Base-by-base conservation (phyloP, 2,888 invertebrate species). In the Nymphalis c-album region DNA sequence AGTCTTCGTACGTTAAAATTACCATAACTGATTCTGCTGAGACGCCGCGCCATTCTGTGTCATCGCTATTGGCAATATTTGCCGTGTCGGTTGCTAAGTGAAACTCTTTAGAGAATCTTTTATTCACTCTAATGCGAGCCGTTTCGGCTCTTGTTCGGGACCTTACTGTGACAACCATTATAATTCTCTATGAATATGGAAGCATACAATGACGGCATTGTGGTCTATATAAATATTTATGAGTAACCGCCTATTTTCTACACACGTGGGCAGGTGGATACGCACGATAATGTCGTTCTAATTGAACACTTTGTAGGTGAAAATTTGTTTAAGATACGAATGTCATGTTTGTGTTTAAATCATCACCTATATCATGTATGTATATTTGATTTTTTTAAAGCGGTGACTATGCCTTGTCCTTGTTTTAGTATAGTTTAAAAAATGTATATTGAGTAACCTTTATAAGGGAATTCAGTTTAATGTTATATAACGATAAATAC, bases 111-210 rank as follows among this genome's bases (percentile, higher is more conserved):
- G 80, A 85, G 82, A 83, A 84, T 84, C 87, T 88, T 90, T 90
- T 91, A 88, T 90, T 82, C 80, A 85, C 77, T 81, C 77, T 87
- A 91, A 91, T 87, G 87, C 84, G 85, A 83, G 80, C 82, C 86
- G 89, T 91, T 89, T 87, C 87, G 89, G 84, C 86, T 88, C 83
- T 91, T 90, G 89, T 91, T 90, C 85, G 83, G 81, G 85, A 83
- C 88, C 87, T 85, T 86, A 87, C 86, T 88, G 87, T 86, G 88
- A 89, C 90, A 90, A 87, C 87, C 87, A 91, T 91, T 91, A 90
- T 89, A 90, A 90, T 91, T 91, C 88, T 78, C 77, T 82, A 83
- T 87, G 89, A 90, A 91, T 91, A 86, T 89, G 85, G 85, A 88
- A 87, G 86, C 86, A 76, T 85, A 90, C 88, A 91, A 90, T 90